These are phyloP conservation scores for Griposia aprilina DNA, from an alignment of 2,888 invertebrate species.

Conservation along the genomic window DNA sequence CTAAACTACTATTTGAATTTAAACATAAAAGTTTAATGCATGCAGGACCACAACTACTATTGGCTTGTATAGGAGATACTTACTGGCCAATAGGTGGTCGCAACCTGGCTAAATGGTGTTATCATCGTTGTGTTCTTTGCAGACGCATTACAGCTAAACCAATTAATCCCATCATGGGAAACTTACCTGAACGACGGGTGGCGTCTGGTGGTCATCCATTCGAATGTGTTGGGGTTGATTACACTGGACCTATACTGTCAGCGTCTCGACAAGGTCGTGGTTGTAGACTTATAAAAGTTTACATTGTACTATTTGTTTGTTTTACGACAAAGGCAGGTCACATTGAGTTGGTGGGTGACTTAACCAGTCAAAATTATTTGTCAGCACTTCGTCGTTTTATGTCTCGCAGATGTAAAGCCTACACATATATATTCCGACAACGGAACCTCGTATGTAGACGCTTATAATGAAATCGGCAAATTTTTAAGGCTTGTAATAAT, in stretches of 20 bases:
- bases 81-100: conserved; percentile 49
- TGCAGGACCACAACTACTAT: too few relatives aligned
- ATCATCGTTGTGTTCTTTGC: conserved; percentile 54
- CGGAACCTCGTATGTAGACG: conserved; percentile 57
- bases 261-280: too few relatives aligned
- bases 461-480: conserved; percentile 49
- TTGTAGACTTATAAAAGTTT: too few relatives aligned
- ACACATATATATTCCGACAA: conserved; percentile 4
- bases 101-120: conserved; percentile 54
- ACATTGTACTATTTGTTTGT: too few relatives aligned
- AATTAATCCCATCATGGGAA: conserved; percentile 53
- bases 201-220: conserved; percentile 34
- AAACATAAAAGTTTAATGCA: too few relatives aligned
- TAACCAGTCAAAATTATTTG: conserved; percentile 50
- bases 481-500: too few relatives aligned
- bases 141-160: conserved; percentile 55
- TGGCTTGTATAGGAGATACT: conserved; percentile 17
- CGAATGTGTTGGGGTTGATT: conserved; percentile 13
- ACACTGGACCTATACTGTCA: not conserved
- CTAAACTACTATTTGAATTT: too few relatives aligned
- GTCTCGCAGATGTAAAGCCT: conserved; percentile 6
- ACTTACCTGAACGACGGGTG: conserved; percentile 45
- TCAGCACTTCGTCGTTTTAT: conserved; percentile 7
- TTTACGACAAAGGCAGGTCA: conserved; percentile 39
- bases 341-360: conserved; percentile 59